Evolutionary conservation across 2,797 vertebrate species (phyloP).

Genomic region (Lerista edwardsae): DNA sequence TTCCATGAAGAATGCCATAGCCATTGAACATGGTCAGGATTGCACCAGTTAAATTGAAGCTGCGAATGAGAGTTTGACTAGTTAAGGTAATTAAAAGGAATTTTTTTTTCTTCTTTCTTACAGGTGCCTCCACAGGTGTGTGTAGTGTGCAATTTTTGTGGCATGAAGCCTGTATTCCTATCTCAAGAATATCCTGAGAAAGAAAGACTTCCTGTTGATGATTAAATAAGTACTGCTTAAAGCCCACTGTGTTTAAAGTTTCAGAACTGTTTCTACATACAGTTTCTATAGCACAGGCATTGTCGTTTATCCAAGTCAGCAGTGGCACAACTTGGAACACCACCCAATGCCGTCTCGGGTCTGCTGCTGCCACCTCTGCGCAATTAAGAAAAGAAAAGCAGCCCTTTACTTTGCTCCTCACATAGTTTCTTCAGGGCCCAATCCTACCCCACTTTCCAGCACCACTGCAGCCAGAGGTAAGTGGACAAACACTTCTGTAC

Average conservation of each 20-base stretch:
- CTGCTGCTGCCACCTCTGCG: too few relatives aligned
- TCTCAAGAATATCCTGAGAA: background rate
- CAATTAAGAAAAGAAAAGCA: too few relatives aligned
- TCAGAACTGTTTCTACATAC: background rate
- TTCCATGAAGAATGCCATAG: background rate
- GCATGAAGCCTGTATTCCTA: background rate
- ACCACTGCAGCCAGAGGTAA: too few relatives aligned
- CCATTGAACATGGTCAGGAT: background rate
- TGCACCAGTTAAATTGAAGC: too few relatives aligned
- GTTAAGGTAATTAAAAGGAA: background rate
- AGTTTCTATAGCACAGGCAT: background rate
- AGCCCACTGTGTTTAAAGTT: background rate
- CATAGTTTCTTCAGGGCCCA: too few relatives aligned
- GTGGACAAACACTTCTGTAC: too few relatives aligned
- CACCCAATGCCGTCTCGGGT: too few relatives aligned
- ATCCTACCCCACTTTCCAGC: too few relatives aligned
- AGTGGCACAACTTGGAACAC: too few relatives aligned
- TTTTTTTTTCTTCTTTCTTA: conserved; percentile 44
- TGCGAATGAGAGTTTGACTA: background rate
- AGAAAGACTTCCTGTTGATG: background rate
- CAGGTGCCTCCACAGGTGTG: conserved; percentile 75
- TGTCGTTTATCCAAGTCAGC: background rate
- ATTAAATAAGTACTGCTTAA: too few relatives aligned
- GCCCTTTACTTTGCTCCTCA: too few relatives aligned
- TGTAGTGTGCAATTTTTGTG: conserved; percentile 17